Base-by-base conservation (phyloP, 2,113 vertebrate genomes). In the Benitochromis conjunctus region DNA sequence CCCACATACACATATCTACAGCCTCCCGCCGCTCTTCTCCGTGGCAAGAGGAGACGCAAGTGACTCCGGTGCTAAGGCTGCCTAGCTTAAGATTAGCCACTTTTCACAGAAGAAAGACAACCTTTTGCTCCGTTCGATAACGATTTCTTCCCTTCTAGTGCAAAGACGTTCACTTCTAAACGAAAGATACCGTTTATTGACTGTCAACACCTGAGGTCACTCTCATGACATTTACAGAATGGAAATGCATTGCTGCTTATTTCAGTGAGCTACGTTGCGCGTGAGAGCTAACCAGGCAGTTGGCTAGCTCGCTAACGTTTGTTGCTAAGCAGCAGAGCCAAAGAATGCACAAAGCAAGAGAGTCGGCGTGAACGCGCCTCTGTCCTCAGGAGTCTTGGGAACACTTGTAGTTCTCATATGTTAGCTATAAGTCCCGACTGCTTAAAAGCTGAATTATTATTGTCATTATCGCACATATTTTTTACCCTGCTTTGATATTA, bases 281-380 rank as follows among this genome's bases (percentile, higher is more conserved):
- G 54, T 64, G 26, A 88, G 88, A 51, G 90, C 91, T 85, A 91
- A 41, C 31, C 46, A 56, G 87, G 74, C 62, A 83, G 71, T 82
- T 82, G 76, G 87, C 82, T 91, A 87, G 86, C 85, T 89, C 84
- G 88, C 90, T 79, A 88, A 85, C 89, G 85, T 80, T 84, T 93
- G 93, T 95, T 95, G 93, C 94, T 92, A 92, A 84, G 94, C 92
- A 92, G 93, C 92, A 21, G 82, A 84, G 80, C 66, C 83, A 86
- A 84, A 84, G 88, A 84, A 87, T 56, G 54, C 71, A 56, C 14
- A 10, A 56, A 5, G 43, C 85, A 79, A 66, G 76, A 57, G 36
- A 62, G 29, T 41, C 9, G 21, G 13, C 79, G 31, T 29, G 43
- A 16, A 9, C 78, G n/a, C 11, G 14, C 54, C 13, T 78, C 29